Evolutionary conservation across 2,888 invertebrate species (phyloP).

Genomic region (Prenolepis imparis): DNA sequence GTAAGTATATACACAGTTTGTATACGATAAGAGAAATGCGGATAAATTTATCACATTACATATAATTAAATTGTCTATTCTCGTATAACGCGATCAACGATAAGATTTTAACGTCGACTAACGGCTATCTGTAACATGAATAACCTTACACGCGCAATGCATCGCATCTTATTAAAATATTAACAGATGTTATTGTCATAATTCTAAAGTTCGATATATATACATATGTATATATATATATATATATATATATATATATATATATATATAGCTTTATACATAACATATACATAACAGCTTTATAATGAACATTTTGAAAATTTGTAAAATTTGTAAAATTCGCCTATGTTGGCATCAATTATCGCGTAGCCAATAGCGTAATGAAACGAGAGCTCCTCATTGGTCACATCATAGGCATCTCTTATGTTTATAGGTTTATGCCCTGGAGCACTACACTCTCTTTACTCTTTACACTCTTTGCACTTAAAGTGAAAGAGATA

Average conservation of each 20-base stretch:
- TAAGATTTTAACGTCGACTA: neutral
- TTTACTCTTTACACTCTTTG: neutral
- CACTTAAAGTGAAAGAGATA: neutral
- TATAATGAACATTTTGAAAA: neutral
- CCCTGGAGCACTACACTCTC: neutral
- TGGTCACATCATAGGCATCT: neutral
- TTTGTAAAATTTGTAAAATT: neutral
- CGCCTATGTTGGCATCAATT: neutral
- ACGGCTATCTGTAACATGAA: neutral
- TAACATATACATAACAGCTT: too few species aligned
- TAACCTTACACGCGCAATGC: neutral
- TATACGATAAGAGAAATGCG: too few species aligned
- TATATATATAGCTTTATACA: neutral
- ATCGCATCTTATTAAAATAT: neutral
- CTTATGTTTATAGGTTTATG: neutral
- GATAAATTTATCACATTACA: neutral
- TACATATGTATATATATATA: too few species aligned
- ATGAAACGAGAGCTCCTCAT: neutral
- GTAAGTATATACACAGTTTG: too few species aligned
- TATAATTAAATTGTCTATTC: neutral
- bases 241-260: too few species aligned
- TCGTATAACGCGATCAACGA: neutral
- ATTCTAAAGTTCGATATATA: too few species aligned
- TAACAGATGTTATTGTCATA: neutral
- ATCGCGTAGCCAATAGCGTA: neutral